A percentile compares a stretch with the other conserved stretches of the same genome.
These are phyloP conservation scores for Subacronicta megacephala DNA, from an alignment of 2,888 invertebrate species.

Conservation along the genomic window DNA sequence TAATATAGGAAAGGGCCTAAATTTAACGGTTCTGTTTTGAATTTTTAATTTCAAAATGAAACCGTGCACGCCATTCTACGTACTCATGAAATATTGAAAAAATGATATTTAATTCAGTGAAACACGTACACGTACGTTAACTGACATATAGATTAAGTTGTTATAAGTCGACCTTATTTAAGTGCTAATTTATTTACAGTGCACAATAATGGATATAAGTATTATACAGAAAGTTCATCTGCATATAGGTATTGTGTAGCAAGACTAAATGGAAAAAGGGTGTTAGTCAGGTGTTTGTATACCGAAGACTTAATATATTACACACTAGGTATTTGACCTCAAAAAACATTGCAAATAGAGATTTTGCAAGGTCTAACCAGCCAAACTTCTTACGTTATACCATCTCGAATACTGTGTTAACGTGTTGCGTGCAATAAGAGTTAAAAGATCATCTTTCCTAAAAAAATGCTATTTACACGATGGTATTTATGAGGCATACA, in stretches of 20 bases:
- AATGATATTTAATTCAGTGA: neutral
- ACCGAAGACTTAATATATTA: slow-evolving; percentile 44
- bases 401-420: neutral
- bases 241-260: slow-evolving; percentile 7
- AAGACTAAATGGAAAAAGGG: slow-evolving; percentile 54
- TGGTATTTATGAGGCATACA: slow-evolving; percentile 66
- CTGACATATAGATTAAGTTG: too few relatives aligned
- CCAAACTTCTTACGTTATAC: too few relatives aligned
- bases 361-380: too few relatives aligned
- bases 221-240: slow-evolving; percentile 1
- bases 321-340: slow-evolving; percentile 64
- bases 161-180: neutral
- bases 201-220: slow-evolving; percentile 19
- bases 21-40: too few relatives aligned
- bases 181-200: slow-evolving; percentile 34
- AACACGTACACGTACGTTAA: too few relatives aligned
- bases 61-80: too few relatives aligned
- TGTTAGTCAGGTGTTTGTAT: too few relatives aligned
- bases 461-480: slow-evolving; percentile 23
- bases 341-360: slow-evolving; percentile 4
- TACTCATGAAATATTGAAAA: too few relatives aligned
- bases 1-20: too few relatives aligned
- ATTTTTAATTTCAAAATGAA: too few relatives aligned
- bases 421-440: slow-evolving; percentile 21
- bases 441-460: neutral